These are phyloP conservation scores for Eristalis intricaria DNA, from an alignment of 2,888 invertebrate species.

Conservation along the genomic window DNA sequence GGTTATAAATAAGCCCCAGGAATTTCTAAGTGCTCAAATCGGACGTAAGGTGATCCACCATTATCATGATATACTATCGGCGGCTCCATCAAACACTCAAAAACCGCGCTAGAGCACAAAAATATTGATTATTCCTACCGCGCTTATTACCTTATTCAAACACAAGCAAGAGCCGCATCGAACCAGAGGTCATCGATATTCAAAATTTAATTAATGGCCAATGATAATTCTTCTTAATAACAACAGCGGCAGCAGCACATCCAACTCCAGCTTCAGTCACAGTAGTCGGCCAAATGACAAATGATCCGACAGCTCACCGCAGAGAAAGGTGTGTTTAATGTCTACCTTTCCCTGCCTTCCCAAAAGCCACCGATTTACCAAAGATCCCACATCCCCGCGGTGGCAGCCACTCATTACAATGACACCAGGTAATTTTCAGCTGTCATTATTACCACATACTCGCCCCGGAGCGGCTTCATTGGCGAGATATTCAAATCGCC, in stretches of 20 bases:
- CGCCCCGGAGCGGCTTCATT: constrained; percentile 18
- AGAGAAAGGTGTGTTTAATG: constrained; percentile 30
- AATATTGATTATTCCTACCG: constrained; percentile 57
- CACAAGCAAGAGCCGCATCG: constrained; percentile 3
- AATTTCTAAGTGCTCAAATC: constrained; percentile 1
- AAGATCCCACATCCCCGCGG: constrained; percentile 17
- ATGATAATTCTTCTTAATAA: constrained; percentile 63
- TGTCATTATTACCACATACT: constrained; percentile 69
- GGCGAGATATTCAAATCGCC: constrained; percentile 64
- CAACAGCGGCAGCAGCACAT: constrained; percentile 46
- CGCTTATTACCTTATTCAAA: constrained; percentile 64
- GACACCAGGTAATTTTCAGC: constrained; percentile 62
- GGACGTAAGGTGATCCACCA: not conserved
- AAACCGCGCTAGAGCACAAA: constrained; percentile 24
- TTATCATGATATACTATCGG: constrained; percentile 38
- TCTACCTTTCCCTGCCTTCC: constrained; percentile 6
- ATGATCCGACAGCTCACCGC: constrained; percentile 57
- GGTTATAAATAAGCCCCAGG: constrained; percentile 46
- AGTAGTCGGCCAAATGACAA: constrained; percentile 68
- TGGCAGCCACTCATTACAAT: constrained; percentile 45
- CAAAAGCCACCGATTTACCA: constrained; percentile 17
- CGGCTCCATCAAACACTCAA: constrained; percentile 50
- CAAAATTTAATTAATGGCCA: constrained; percentile 66
- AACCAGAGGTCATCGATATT: constrained; percentile 57
- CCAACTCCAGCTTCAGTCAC: constrained; percentile 55